Base-by-base conservation (phyloP, 1,140 invertebrate genomes). In the Oscheius sp. region DNA sequence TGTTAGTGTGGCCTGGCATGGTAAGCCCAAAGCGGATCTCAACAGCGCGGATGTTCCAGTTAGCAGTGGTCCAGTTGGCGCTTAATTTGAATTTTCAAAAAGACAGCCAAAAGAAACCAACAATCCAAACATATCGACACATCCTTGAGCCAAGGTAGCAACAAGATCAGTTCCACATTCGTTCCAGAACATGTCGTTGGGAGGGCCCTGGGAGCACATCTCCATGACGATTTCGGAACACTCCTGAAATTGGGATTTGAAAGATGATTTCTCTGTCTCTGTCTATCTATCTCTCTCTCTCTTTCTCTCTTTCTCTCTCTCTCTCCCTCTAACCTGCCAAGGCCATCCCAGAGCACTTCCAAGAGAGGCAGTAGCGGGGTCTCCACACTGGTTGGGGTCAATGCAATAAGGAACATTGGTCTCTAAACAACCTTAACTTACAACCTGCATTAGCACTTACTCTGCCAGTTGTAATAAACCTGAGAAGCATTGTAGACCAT, bases 151-250 rank as follows among this genome's bases (percentile, higher is more conserved):
- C 90, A 61, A 58, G 15, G 34, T 65, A 20, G 32, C 97, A 93
- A 78, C 93, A 92, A 31, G 89, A 86, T 13, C 87, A 80, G 15
- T 13, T 18, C 1, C 36, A 29, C 72, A 77, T 20, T 74, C 52
- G 10, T 74, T 70, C 68, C 63, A 73, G 66, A 80, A 82, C 55
- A 82, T 55, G 65, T 80, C 79, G 63, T 80, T 82, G 2, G 78
- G 78, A 15, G 63, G 45, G 18, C 91, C 91, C 78, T 90, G 89
- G 3, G 88, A 86, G 85, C 95, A 97, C 86, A 92, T 90, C 0
- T 93, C 93, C 91, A 95, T 94, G 49, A 95, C 90, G 91, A 97
- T 94, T 86, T 98, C 94, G 34, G 93, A 94, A 82, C 94, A 97
- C 7, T 90, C 77, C 84, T 86, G 74, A 2, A 76, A 23, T 58